A percentile compares a stretch with the other conserved stretches of the same genome.
Conservation (phyloP, 2,113 vertebrate genomes). For the Silurus glanis region DNA sequence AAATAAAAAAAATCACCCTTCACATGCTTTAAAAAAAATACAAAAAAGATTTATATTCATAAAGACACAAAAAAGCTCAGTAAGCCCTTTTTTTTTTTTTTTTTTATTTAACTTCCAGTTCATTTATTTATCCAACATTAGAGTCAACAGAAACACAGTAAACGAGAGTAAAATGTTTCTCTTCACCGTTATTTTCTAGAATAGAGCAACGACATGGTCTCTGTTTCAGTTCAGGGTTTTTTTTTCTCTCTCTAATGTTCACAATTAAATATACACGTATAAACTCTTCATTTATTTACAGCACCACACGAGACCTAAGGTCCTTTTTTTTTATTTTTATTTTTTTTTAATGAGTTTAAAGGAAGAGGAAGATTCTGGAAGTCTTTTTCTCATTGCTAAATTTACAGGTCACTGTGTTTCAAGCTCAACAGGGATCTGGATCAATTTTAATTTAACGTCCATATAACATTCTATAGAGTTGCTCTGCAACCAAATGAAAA, state of each 20-base stretch:
- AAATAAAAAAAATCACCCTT: too few species aligned
- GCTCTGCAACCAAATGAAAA: conserved; percentile 86
- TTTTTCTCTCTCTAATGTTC: conserved; percentile 47
- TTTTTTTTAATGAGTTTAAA: conserved; percentile 75
- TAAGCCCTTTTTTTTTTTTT: not conserved
- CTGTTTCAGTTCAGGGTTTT: conserved; percentile 4
- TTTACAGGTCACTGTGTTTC: conserved; percentile 75
- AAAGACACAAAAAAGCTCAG: not conserved
- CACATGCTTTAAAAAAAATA: too few species aligned
- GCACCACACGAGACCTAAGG: conserved; percentile 69
- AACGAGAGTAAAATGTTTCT: conserved; percentile 51
- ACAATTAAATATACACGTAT: conserved; percentile 75
- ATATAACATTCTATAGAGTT: conserved; percentile 79
- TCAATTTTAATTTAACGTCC: conserved; percentile 74
- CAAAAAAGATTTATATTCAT: not conserved
- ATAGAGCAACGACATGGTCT: not conserved
- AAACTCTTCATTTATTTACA: conserved; percentile 69
- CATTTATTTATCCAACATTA: conserved; percentile 66
- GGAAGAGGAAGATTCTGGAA: conserved; percentile 62
- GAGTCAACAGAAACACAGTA: conserved; percentile 58
- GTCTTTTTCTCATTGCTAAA: conserved; percentile 75
- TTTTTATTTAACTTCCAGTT: conserved; percentile 72
- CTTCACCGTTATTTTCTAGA: conserved; percentile 48
- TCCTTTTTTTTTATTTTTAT: conserved; percentile 73
- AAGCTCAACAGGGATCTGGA: conserved; percentile 77